phyloP scores from a whole-genome alignment of 2,797 vertebrate genomes.

The Pogonophryne albipinna region DNA sequence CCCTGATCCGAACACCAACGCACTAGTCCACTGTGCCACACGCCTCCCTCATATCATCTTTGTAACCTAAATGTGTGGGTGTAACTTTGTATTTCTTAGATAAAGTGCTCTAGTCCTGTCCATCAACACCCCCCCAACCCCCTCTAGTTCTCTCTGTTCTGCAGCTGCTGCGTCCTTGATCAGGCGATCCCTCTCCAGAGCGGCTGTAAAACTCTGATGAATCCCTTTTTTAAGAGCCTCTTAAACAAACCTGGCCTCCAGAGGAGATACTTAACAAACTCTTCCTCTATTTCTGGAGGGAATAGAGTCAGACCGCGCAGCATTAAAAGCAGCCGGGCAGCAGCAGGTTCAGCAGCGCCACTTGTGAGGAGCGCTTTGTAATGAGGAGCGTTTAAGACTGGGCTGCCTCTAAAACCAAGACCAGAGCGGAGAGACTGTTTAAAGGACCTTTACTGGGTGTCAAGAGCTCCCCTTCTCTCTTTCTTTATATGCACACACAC shows the following conservation, averaged over 20 bases:
- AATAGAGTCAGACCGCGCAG: slow-evolving; percentile 36
- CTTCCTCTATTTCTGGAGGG: slow-evolving; percentile 47
- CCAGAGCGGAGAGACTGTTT: slow-evolving; percentile 38
- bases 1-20: too few species aligned
- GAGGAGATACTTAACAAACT: slow-evolving; percentile 52
- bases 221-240: slow-evolving; percentile 41
- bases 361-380: slow-evolving; percentile 46
- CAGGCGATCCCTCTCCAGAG: not conserved
- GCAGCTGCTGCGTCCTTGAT: slow-evolving; percentile 13
- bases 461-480: not conserved
- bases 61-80: slow-evolving; percentile 38
- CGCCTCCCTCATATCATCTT: slow-evolving; percentile 19
- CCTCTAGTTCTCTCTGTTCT: not conserved
- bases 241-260: slow-evolving; percentile 44
- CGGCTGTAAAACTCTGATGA: slow-evolving; percentile 39
- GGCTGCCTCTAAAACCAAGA: slow-evolving; percentile 39
- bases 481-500: not conserved
- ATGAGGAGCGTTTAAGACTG: slow-evolving; percentile 53
- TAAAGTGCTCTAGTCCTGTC: slow-evolving; percentile 19
- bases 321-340: slow-evolving; percentile 54
- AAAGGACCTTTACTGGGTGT: slow-evolving; percentile 44
- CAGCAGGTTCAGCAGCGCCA: slow-evolving; percentile 10
- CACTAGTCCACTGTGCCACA: too few species aligned
- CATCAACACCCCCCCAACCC: slow-evolving; percentile 10
- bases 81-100: slow-evolving; percentile 38